Evolutionary conservation across 2,797 vertebrate genomes (phyloP).

Genomic region (Thunnus albacares): DNA sequence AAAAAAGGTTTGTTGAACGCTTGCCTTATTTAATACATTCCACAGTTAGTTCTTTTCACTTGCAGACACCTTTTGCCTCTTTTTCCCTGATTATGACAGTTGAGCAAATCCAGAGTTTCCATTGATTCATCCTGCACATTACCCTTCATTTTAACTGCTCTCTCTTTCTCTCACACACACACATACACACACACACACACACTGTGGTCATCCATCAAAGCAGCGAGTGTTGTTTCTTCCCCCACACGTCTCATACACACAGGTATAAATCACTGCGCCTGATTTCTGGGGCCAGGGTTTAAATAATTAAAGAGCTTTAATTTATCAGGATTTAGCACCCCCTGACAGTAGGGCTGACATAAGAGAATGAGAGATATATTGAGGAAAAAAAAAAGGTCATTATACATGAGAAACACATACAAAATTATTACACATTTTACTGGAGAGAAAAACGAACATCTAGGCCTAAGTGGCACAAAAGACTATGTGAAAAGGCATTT

Average conservation of each 20-base stretch:
- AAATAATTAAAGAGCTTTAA: constrained; percentile 90
- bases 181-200: constrained; percentile 27
- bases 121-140: constrained; percentile 37
- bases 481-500: constrained; percentile 61
- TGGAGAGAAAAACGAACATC: constrained; percentile 44
- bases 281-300: constrained; percentile 85
- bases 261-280: constrained; percentile 83
- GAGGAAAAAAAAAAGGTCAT: constrained; percentile 40
- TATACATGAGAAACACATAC: constrained; percentile 55
- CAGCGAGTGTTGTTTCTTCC: constrained; percentile 77
- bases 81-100: constrained; percentile 36
- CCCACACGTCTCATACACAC: constrained; percentile 74
- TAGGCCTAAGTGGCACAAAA: constrained; percentile 54
- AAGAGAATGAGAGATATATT: constrained; percentile 66
- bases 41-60: constrained; percentile 23
- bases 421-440: constrained; percentile 69
- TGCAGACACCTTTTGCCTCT: neutral
- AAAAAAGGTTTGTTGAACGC: constrained; percentile 44
- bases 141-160: constrained; percentile 42
- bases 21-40: constrained; percentile 12
- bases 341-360: constrained; percentile 78
- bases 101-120: constrained; percentile 28
- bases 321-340: constrained; percentile 86
- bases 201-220: constrained; percentile 78
- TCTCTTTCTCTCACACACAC: neutral